A percentile compares a stretch with the other conserved stretches of the same genome.
Conservation (phyloP, 2,888 invertebrate species). For the Caenorhabditis sulstoni region DNA sequence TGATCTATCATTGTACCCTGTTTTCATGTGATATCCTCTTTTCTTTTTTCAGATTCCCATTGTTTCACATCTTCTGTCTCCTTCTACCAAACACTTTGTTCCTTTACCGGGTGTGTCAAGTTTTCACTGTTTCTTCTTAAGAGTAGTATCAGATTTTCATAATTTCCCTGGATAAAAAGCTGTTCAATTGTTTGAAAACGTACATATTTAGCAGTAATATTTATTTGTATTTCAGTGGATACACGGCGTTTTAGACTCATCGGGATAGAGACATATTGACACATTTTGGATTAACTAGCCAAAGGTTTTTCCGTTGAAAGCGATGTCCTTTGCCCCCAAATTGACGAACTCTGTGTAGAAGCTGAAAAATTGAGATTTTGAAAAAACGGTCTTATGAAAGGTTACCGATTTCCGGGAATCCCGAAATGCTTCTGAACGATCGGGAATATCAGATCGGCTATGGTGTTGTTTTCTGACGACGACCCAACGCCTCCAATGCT, state of each 20-base stretch:
- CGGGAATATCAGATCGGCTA: slow-evolving; percentile 63
- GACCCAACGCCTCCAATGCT: slow-evolving; percentile 69
- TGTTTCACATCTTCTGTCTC: slow-evolving; percentile 1
- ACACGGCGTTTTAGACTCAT: not conserved
- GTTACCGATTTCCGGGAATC: slow-evolving; percentile 64
- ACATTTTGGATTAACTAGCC: slow-evolving; percentile 29
- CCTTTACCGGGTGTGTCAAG: not conserved
- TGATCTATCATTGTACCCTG: slow-evolving; percentile 1
- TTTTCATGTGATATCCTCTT: slow-evolving; percentile 35
- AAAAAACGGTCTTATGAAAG: not conserved
- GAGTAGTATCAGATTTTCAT: slow-evolving; percentile 14
- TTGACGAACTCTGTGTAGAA: slow-evolving; percentile 71
- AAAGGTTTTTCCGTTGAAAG: slow-evolving; percentile 68
- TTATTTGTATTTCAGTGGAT: too few relatives aligned
- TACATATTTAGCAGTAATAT: too few relatives aligned
- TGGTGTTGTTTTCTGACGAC: slow-evolving; percentile 53
- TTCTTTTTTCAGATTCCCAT: slow-evolving; percentile 4
- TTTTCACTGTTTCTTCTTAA: slow-evolving; percentile 18
- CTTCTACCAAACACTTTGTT: slow-evolving; percentile 12
- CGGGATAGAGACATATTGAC: not conserved
- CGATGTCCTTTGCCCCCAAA: slow-evolving; percentile 62
- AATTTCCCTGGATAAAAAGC: not conserved
- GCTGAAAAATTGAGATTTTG: too few relatives aligned
- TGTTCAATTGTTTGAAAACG: too few relatives aligned
- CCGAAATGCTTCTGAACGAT: slow-evolving; percentile 67